Evolutionary conservation across 2,888 invertebrate genomes (phyloP).

Genomic region (Bruchidius siliquastri): DNA sequence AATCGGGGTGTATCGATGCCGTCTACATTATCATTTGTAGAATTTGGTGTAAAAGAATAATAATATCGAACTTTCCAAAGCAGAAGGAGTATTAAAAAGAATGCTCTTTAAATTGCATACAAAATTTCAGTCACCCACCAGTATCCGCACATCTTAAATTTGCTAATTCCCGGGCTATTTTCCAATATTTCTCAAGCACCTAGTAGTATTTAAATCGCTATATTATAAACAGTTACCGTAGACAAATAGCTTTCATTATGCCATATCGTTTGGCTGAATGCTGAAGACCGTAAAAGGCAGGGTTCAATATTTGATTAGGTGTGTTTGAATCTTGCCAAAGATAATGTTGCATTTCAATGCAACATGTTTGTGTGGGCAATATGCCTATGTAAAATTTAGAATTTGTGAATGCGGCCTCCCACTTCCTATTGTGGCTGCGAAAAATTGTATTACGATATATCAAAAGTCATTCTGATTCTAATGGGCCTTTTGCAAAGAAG

Average conservation of each 20-base stretch:
- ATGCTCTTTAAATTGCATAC: no score
- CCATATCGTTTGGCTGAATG: background rate
- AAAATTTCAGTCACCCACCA: no score
- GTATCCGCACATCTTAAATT: no score
- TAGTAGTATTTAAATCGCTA: background rate
- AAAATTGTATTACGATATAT: background rate
- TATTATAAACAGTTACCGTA: background rate
- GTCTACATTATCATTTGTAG: no score
- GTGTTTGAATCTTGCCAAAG: background rate
- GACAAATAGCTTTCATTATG: background rate
- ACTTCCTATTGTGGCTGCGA: background rate
- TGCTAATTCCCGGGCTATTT: background rate
- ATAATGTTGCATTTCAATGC: background rate
- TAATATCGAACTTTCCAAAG: no score
- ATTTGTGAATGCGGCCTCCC: background rate
- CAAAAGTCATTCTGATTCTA: background rate
- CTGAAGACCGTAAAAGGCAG: background rate
- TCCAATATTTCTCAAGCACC: background rate
- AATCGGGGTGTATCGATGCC: no score
- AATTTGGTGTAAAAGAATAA: no score
- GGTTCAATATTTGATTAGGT: background rate
- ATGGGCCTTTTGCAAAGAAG: background rate
- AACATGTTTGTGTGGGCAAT: background rate
- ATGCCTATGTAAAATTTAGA: background rate
- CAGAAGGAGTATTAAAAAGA: no score